Evolutionary conservation across 1,140 invertebrate species (phyloP), one percentile per base, ranked within the genome.

Genomic region (Pteromalus puparum): DNA sequence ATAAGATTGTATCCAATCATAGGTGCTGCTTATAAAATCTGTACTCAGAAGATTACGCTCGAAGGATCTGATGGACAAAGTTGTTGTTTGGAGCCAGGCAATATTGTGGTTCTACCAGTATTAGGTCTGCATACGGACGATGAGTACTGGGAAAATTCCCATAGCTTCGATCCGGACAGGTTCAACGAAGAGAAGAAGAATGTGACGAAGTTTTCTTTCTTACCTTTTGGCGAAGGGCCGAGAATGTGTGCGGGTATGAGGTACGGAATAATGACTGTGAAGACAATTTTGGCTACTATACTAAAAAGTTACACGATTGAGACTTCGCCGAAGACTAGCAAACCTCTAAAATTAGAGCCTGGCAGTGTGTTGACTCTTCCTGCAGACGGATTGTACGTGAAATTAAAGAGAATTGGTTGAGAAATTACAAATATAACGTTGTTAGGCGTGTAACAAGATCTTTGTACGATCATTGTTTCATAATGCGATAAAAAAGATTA

Each of bases 161-260:
- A 92, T 5, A 87, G 85, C 76, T 95, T 95, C 85, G 88, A 92
- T 81, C 95, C 95, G 0, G 94, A 95, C 48, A 89, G 95, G 85
- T 95, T 90, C 78, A 73, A 26, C 0, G 85, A 88, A 38, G 90
- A 92, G 53, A 80, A 84, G 9, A 91, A 89, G 67, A 86, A 86
- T 0, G 85, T 88, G 68, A 88, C 87, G 21, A 92, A 87, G 21
- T 93, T 87, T 70, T 82, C 88, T 15, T 94, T 88, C 87, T 79
- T 94, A 76, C 93, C 94, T 0, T 95, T 95, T 85, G 93, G 94
- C 15, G 89, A 89, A 70, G 94, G 94, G 15, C 93, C 93, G 0
- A 87, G 94, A 75, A 92, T 92, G 85, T 95, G 94, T 86, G 89
- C 94, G 38, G 94, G 94, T 15, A 93, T 92, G 90, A 88, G 88